Conservation (phyloP, 1,140 invertebrate species). For the Plutomurus gul region DNA sequence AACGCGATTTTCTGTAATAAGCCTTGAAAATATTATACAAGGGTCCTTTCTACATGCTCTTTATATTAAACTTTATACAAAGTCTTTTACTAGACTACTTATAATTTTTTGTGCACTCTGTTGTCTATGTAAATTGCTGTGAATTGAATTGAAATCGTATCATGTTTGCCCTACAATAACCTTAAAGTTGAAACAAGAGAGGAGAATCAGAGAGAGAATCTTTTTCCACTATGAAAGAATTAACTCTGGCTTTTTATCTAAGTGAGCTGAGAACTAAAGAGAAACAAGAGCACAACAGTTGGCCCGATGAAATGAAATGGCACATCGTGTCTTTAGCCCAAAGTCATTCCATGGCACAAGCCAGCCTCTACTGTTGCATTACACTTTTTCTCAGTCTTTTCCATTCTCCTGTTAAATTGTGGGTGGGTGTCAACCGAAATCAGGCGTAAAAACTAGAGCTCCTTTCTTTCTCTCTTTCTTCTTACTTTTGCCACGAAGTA, state of each 20-base stretch:
- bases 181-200: not conserved
- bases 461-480: not conserved
- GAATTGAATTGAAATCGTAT: not conserved
- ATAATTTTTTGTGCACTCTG: too few species aligned
- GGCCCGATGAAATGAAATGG: not conserved
- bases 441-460: conserved; percentile 13
- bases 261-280: not conserved
- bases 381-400: not conserved
- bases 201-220: not conserved
- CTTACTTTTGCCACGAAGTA: not conserved
- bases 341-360: conserved; percentile 14
- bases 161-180: not conserved
- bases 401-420: not conserved
- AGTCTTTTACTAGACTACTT: too few species aligned
- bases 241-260: not conserved
- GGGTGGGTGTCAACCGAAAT: conserved; percentile 2
- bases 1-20: too few species aligned
- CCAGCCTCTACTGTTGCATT: not conserved
- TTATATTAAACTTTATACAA: too few species aligned
- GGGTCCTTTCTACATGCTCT: too few species aligned
- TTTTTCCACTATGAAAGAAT: not conserved
- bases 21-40: too few species aligned
- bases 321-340: not conserved
- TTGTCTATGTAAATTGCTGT: not conserved
- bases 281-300: conserved; percentile 19